Evolutionary conservation across 2,888 invertebrate genomes (phyloP).

Genomic region (Synanthedon tipuliformis): DNA sequence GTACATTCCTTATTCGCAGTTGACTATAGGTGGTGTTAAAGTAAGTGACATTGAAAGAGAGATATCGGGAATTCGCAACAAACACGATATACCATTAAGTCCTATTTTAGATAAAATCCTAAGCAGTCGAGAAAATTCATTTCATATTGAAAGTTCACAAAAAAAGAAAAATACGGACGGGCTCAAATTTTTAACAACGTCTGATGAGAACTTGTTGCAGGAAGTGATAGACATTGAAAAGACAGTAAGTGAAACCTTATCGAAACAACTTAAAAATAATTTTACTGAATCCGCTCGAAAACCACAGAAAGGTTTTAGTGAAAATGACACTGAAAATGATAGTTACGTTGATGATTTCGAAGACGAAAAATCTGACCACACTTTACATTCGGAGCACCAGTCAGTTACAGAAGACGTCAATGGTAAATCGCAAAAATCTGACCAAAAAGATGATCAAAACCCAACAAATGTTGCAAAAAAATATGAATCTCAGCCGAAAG

Average conservation of each 20-base stretch:
- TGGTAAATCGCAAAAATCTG: neutral
- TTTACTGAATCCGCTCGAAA: slow-evolving; percentile 11
- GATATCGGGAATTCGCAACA: slow-evolving; percentile 39
- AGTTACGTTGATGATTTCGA: slow-evolving; percentile 63
- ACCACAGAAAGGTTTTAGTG: slow-evolving; percentile 13
- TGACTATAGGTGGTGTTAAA: slow-evolving; percentile 55
- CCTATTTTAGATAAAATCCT: slow-evolving; percentile 53
- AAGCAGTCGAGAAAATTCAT: slow-evolving; percentile 48
- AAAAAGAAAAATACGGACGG: slow-evolving; percentile 18
- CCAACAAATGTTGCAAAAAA: slow-evolving; percentile 7
- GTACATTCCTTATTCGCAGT: slow-evolving; percentile 60
- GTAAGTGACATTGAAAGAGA: slow-evolving; percentile 55
- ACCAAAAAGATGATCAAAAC: neutral
- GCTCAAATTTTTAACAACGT: slow-evolving; percentile 40
- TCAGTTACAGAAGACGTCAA: neutral
- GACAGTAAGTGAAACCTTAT: slow-evolving; percentile 39
- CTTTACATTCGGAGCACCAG: neutral
- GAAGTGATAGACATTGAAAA: slow-evolving; percentile 54
- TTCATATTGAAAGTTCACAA: slow-evolving; percentile 27
- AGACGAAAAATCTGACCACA: slow-evolving; percentile 41
- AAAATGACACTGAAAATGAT: slow-evolving; percentile 24
- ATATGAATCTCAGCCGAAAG: slow-evolving; percentile 4
- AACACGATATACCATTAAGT: slow-evolving; percentile 36
- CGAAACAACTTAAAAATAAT: slow-evolving; percentile 21
- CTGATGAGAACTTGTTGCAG: slow-evolving; percentile 57